phyloP scores from a whole-genome alignment of 2,888 invertebrate genomes.

The Dicranocentrus wangi region DNA sequence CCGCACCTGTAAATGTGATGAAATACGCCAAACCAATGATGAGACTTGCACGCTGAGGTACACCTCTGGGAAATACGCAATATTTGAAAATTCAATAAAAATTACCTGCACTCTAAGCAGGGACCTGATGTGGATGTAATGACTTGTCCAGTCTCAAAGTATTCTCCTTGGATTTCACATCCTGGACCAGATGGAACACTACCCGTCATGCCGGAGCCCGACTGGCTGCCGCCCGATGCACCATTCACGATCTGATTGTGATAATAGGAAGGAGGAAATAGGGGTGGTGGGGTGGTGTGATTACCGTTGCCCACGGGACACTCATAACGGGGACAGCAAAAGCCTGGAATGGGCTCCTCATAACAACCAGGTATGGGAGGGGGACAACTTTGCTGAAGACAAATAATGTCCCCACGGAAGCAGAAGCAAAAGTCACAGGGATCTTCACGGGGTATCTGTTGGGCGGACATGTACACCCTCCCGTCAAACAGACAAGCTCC shows the following conservation, averaged over 20 bases:
- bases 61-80: too few relatives aligned
- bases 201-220: slow-evolving; percentile 79
- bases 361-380: slow-evolving; percentile 92
- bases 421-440: slow-evolving; percentile 98
- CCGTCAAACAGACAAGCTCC: slow-evolving; percentile 94
- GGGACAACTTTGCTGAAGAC: slow-evolving; percentile 94
- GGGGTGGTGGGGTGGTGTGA: slow-evolving; percentile 88
- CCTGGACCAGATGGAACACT: slow-evolving; percentile 85
- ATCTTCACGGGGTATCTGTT: slow-evolving; percentile 94
- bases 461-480: slow-evolving; percentile 93
- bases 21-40: too few relatives aligned
- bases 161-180: slow-evolving; percentile 88
- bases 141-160: slow-evolving; percentile 89
- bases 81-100: too few relatives aligned
- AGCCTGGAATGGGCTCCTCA: slow-evolving; percentile 93
- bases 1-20: too few relatives aligned
- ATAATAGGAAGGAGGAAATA: slow-evolving; percentile 78
- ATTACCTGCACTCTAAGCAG: slow-evolving; percentile 94
- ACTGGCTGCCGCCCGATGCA: slow-evolving; percentile 49
- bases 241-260: slow-evolving; percentile 71
- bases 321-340: slow-evolving; percentile 95
- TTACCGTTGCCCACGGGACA: slow-evolving; percentile 93
- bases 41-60: too few relatives aligned
- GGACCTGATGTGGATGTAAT: slow-evolving; percentile 91
- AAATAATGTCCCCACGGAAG: slow-evolving; percentile 95